Base-by-base conservation (phyloP, 1,140 invertebrate species). In the Plodia interpunctella region DNA sequence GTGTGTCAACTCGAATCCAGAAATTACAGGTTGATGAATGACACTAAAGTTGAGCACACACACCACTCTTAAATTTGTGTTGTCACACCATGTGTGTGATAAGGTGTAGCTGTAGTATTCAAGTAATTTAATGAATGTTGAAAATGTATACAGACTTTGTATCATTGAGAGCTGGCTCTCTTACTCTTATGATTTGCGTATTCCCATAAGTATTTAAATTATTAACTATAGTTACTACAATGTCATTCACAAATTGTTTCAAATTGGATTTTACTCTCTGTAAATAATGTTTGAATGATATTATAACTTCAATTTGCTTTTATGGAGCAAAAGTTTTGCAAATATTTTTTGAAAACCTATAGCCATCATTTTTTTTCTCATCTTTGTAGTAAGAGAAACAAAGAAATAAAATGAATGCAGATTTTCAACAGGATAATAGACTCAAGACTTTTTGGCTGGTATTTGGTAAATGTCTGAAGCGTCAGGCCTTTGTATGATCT, bases 21-120 rank as follows among this genome's bases (percentile, higher is more conserved):
- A 89, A 88, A 59, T 63, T 89, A 32, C 84, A 89, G 68, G 87
- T 89, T 49, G 82, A 89, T 67, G 87, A 89, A 86, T 89, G 87
- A 89, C 83, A 81, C 10, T 49, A 50, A 9, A 44, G 38, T 44
- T 44, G 38, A 44, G 6, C 38, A 44, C 38, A 44, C 1, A 44
- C n/a, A 32, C 30, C 38, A 15, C 38, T 38, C 11, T 13, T 44
- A 17, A 44, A 15, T 4, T 44, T 17, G 51, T n/a, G 51, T 25
- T 25, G 20, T 53, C 19, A 13, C 51, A 53, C 20, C 20, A 25
- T 63, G 63, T 62, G 21, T 51, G 63, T 60, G 59, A 38, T 30
- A 57, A 15, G 49, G 51, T 58, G 61, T 69, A 71, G 66, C 19
- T 55, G 62, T 76, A 73, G 68, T 68, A 64, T 66, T 75, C 54